phyloP scores from a whole-genome alignment of 2,797 vertebrate genomes.

The Scarus forsteni region DNA sequence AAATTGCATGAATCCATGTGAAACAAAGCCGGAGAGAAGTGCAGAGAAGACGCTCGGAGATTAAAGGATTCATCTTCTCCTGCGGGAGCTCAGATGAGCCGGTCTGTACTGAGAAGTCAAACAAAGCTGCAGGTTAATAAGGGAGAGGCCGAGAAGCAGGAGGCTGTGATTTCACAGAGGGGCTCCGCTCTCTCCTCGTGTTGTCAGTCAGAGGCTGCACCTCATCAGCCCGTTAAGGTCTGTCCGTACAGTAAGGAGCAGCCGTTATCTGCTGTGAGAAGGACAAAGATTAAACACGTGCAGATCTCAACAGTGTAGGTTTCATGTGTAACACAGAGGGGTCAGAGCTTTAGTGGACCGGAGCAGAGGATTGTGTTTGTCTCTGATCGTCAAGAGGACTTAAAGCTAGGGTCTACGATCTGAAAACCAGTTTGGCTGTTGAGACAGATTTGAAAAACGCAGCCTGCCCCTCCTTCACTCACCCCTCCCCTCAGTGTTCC shows the following conservation, averaged over 20 bases:
- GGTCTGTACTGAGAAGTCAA: slow-evolving; percentile 21
- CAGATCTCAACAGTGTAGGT: no score
- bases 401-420: no score
- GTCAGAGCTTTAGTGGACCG: no score
- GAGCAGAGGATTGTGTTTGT: no score
- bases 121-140: slow-evolving; percentile 43
- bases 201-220: slow-evolving; percentile 6
- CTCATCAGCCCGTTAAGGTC: neutral
- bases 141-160: slow-evolving; percentile 17
- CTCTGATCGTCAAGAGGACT: no score
- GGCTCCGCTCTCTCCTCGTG: neutral
- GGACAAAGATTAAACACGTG: neutral
- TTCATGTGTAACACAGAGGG: no score
- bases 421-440: no score
- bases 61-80: slow-evolving; percentile 41
- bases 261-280: neutral
- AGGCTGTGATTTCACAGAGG: neutral
- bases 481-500: no score
- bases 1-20: slow-evolving; percentile 18
- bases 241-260: no score
- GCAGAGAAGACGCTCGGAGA: slow-evolving; percentile 22
- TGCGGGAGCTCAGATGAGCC: slow-evolving; percentile 40
- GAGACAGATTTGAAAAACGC: no score
- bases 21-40: slow-evolving; percentile 3
- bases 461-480: no score